Evolutionary conservation across 2,888 invertebrate species (phyloP), one percentile per base, ranked within the genome.

Genomic region (Cabera pusaria): DNA sequence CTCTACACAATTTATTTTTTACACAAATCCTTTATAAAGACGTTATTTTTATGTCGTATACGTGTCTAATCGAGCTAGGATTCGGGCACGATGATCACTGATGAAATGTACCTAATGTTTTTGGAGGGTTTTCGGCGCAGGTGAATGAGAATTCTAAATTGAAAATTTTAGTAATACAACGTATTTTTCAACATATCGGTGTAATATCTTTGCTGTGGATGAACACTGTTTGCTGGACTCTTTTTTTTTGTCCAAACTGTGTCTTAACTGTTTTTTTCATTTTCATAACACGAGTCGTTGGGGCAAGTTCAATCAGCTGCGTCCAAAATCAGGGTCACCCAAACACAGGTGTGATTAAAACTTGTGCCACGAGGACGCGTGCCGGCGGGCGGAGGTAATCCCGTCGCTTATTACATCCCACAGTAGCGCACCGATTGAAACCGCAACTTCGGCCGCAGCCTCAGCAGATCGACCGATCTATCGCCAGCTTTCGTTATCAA

Each of bases 381-480:
- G 49, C 41, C 29, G 26, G 10, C 34, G 42, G 28, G 31, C 57
- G 66, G 59, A 65, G 68, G 74, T 82, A 82, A 84, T 78, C 78
- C 71, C 65, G 41, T 57, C 81, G 80, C 73, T 80, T 83, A 84
- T 86, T 82, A 78, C 83, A 79, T 83, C 79, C 78, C 78, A 82
- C 84, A 80, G 86, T 83, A 84, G 86, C 85, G 71, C 70, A 70
- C 74, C 68, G 72, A 82, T 77, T 78, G 77, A 72, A 83, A 88
- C 87, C 87, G 80, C 87, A 87, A 68, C 78, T 68, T 74, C 67
- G 75, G 73, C 74, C 72, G 65, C 72, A 76, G 72, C 74, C 74
- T 74, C 83, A 79, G 77, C 84, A 84, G 80, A 72, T 79, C 76
- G 76, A 76, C 80, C 82, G 84, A 82, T 86, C 84, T 74, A 78